A percentile compares a stretch with the other conserved stretches of the same genome.
Evolutionary conservation across 1,140 invertebrate genomes (phyloP).

Genomic region (Brachionus calyciflorus): DNA sequence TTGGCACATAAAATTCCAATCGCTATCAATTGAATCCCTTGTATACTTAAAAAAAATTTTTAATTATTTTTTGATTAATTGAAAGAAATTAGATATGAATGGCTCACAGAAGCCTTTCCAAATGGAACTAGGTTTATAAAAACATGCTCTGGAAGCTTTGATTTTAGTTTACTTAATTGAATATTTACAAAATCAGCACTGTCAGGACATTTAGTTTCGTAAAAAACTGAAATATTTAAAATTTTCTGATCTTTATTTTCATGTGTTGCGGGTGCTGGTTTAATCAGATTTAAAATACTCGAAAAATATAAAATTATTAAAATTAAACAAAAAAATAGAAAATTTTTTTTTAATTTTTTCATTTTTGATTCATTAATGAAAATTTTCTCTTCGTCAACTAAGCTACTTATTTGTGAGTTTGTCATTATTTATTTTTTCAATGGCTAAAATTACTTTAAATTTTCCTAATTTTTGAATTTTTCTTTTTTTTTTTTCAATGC

Average conservation of each 20-base stretch:
- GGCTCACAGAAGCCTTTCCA: constrained; percentile 31
- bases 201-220: constrained; percentile 39
- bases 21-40: neutral
- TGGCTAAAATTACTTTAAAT: neutral
- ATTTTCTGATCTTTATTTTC: neutral
- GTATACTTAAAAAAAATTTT: constrained; percentile 28
- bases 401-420: neutral
- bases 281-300: neutral
- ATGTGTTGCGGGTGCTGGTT: too few relatives aligned
- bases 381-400: too few relatives aligned
- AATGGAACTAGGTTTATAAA: constrained; percentile 2
- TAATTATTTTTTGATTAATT: neutral
- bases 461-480: too few relatives aligned
- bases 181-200: constrained; percentile 22
- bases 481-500: too few relatives aligned
- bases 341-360: constrained; percentile 26
- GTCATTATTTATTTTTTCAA: neutral
- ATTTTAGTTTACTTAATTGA: neutral
- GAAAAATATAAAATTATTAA: neutral
- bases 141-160: neutral
- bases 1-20: constrained; percentile 27
- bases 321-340: neutral
- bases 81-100: neutral
- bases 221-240: neutral
- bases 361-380: constrained; percentile 5